Percentiles rank a stretch among this genome's conserved stretches.
phyloP scores from a whole-genome alignment of 2,113 vertebrate genomes.

The Etia nguti region DNA sequence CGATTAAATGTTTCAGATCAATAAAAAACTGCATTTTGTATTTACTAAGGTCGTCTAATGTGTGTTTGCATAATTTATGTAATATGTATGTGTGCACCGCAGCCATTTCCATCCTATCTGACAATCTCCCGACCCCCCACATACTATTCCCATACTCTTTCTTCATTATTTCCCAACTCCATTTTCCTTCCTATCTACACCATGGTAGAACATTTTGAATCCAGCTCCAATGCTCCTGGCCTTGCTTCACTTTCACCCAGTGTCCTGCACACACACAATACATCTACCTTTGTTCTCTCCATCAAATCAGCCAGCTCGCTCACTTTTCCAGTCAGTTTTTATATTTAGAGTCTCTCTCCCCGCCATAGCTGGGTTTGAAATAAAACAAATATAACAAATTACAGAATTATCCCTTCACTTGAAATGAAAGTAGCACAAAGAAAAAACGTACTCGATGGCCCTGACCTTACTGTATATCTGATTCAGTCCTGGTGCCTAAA shows the following conservation, averaged over 20 bases:
- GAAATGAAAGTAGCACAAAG: neutral
- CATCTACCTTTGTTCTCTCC: neutral
- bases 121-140: neutral
- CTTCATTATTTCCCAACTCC: neutral
- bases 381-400: neutral
- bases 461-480: neutral
- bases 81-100: neutral
- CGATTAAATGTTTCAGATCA: neutral
- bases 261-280: neutral
- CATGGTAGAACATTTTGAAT: neutral
- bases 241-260: rapidly evolving
- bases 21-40: neutral
- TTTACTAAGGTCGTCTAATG: rapidly evolving
- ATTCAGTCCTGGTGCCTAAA: neutral
- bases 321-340: rapidly evolving
- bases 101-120: neutral
- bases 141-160: rapidly evolving
- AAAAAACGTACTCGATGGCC: neutral
- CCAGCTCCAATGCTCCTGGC: neutral
- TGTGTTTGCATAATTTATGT: neutral
- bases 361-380: neutral
- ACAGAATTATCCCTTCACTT: neutral
- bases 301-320: neutral
- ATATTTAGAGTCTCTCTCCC: neutral
- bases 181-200: neutral